phyloP scores from a whole-genome alignment of 2,888 invertebrate species.

The Lasioglossum pauxillum region DNA sequence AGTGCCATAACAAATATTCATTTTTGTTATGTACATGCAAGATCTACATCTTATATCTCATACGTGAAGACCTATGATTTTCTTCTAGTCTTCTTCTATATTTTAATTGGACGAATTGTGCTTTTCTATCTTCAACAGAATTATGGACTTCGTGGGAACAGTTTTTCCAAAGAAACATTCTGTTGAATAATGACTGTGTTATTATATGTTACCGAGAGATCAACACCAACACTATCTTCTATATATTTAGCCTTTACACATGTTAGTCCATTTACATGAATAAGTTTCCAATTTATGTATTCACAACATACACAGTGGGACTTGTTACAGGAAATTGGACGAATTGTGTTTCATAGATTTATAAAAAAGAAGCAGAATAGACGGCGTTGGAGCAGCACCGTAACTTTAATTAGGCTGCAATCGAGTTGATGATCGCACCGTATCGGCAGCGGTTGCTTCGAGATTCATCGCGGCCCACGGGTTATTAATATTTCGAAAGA shows the following conservation, averaged over 20 bases:
- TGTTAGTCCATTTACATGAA: background rate
- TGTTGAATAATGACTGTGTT: background rate
- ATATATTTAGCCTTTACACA: background rate
- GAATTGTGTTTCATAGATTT: background rate
- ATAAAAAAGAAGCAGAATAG: background rate
- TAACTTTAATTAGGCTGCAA: background rate
- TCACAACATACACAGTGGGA: background rate
- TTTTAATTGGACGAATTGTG: background rate
- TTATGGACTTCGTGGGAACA: no score
- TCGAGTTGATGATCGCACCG: background rate
- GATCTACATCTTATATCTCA: background rate
- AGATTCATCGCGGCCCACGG: background rate
- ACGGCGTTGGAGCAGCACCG: background rate
- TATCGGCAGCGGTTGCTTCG: background rate
- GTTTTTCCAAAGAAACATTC: background rate
- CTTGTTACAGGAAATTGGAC: background rate
- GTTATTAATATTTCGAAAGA: conserved; percentile 52
- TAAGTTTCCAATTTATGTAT: background rate
- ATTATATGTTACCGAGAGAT: background rate
- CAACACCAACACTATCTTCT: background rate
- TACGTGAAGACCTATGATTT: no score
- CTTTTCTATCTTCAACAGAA: no score
- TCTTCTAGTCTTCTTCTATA: background rate
- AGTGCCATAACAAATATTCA: background rate
- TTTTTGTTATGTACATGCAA: background rate